phyloP scores from a whole-genome alignment of 2,113 vertebrate genomes.

The Marcusenius ussheri region DNA sequence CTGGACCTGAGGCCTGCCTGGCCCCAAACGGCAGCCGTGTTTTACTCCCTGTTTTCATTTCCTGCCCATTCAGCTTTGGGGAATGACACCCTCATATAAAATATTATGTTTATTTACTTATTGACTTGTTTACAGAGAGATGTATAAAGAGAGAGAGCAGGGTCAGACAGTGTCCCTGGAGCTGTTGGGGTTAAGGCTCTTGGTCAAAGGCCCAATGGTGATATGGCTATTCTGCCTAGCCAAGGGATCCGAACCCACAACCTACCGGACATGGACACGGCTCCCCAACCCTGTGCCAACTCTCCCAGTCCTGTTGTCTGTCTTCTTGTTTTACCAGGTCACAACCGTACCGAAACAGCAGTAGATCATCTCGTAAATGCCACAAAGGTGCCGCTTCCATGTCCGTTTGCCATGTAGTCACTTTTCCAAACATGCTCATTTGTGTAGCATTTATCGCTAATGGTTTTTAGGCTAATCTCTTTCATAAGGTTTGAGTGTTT shows the following conservation, averaged over 20 bases:
- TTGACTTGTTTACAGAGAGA: background rate
- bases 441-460: background rate
- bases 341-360: background rate
- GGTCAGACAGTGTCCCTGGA: background rate
- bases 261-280: background rate
- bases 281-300: background rate
- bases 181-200: background rate
- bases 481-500: background rate
- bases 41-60: background rate
- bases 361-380: background rate
- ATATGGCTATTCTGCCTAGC: background rate
- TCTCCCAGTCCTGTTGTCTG: background rate
- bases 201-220: background rate
- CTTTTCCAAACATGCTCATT: background rate
- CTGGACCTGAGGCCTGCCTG: background rate
- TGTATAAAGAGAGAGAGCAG: background rate
- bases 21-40: background rate
- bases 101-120: background rate
- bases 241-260: background rate
- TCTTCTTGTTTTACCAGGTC: background rate
- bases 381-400: background rate
- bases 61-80: background rate
- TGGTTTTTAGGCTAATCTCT: background rate
- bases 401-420: background rate
- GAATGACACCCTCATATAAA: background rate